Evolutionary conservation across 2,797 vertebrate genomes (phyloP).

Genomic region (Margarornis squamiger): DNA sequence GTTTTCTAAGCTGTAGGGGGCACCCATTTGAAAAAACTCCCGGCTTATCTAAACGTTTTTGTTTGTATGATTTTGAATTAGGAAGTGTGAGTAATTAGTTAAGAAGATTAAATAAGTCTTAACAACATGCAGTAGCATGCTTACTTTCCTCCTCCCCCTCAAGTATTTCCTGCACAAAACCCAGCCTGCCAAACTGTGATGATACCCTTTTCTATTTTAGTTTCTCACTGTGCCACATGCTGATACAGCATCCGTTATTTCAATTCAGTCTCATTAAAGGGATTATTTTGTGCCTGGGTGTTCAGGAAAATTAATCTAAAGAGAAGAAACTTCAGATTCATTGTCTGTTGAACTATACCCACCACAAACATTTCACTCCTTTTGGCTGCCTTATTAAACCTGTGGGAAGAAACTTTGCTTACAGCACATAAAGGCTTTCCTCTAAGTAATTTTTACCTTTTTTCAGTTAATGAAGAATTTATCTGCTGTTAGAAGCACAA

Average conservation of each 20-base stretch:
- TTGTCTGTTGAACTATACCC: slow-evolving; percentile 17
- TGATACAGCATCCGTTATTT: slow-evolving; percentile 44
- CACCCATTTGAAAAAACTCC: slow-evolving; percentile 75
- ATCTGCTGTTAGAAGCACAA: slow-evolving; percentile 13
- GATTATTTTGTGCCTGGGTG: slow-evolving; percentile 29
- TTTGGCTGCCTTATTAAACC: slow-evolving; percentile 40
- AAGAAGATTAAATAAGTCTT: slow-evolving; percentile 77
- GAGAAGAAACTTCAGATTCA: slow-evolving; percentile 28
- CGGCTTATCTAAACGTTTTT: slow-evolving; percentile 75
- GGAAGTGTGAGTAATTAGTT: slow-evolving; percentile 78
- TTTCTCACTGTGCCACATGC: slow-evolving; percentile 58
- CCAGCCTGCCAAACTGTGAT: slow-evolving; percentile 22
- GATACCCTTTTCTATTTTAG: slow-evolving; percentile 38
- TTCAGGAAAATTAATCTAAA: slow-evolving; percentile 52
- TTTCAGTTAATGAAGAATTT: slow-evolving; percentile 20
- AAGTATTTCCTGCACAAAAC: slow-evolving; percentile 49
- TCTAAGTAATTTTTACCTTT: background rate
- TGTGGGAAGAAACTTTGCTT: slow-evolving; percentile 19
- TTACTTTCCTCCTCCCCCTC: slow-evolving; percentile 4
- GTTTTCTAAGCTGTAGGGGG: slow-evolving; percentile 76
- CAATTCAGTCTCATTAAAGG: slow-evolving; percentile 30
- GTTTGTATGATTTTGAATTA: slow-evolving; percentile 81
- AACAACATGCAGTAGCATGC: slow-evolving; percentile 64
- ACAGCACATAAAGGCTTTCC: background rate
- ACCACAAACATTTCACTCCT: slow-evolving; percentile 41